Base-by-base conservation (phyloP, 2,797 vertebrate species). In the Anguilla megastoma region DNA sequence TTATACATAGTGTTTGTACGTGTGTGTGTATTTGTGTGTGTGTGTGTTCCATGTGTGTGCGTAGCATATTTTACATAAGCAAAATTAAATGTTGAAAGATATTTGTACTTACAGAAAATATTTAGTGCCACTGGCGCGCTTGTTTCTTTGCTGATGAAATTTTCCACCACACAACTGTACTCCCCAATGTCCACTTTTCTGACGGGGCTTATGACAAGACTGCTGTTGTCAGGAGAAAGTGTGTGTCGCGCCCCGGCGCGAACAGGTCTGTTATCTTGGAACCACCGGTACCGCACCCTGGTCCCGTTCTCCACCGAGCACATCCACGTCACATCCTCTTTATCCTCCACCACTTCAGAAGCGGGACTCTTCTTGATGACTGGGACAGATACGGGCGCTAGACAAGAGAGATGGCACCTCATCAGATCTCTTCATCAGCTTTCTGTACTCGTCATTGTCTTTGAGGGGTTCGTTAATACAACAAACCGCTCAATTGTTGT, bases 181-280 rank as follows among this genome's bases (percentile, higher is more conserved):
- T 93, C 95, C 10, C 98, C 98, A 80, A 96, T 96, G 90, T 99
- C 98, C 87, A 97, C 96, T 92, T 98, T 99, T 90, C 94, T 97
- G 82, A 97, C 97, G 0, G 98, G 98, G 90, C 93, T 95, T 91
- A 99, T 98, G 0, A 95, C 89, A 91, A 99, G 93, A 0, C 89
- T 96, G 10, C 95, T 90, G 90, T 95, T 96, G 91, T 96, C 94
- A 79, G 92, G 89, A 83, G 95, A 97, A 93, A 98, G 96, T 63
- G 87, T 94, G 89, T 96, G 94, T 90, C 95, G 96, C 52, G 94
- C 91, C 45, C 92, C 89, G 5, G 91, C 86, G 48, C 45, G 90
- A 5, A 99, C 66, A 1, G 71, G 69, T 0, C 92, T 89, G 76
- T 96, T 94, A 90, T 98, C 95, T 95, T 96, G 97, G n/a, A 96